Percentiles rank a stretch among this genome's conserved stretches.
Evolutionary conservation across 1,140 invertebrate species (phyloP).

Genomic region (Hycleus cichorii): DNA sequence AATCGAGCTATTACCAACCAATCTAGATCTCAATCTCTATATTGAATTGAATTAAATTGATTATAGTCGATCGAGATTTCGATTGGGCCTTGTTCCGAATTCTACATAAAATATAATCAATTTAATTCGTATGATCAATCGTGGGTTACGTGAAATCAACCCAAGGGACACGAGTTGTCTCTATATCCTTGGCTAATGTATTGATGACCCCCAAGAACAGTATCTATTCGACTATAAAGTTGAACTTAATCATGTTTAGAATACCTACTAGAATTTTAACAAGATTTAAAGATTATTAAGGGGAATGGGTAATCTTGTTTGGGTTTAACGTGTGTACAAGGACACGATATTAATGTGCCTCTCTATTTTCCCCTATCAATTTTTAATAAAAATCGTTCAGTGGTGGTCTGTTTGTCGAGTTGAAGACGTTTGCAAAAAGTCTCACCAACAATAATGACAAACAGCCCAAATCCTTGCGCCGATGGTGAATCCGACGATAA

Average conservation of each 20-base stretch:
- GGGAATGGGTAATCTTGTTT: conserved; percentile 10
- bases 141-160: no score
- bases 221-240: not conserved
- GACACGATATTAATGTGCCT: conserved; percentile 1
- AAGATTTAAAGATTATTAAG: conserved; percentile 14
- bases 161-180: no score
- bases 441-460: not conserved
- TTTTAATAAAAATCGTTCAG: conserved; percentile 6
- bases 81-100: no score
- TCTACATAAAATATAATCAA: no score
- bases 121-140: no score
- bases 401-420: not conserved
- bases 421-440: not conserved
- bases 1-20: not conserved
- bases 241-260: conserved; percentile 8
- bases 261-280: conserved; percentile 12
- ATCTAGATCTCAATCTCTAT: not conserved
- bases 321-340: conserved; percentile 6
- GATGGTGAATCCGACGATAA: not conserved
- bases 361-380: not conserved
- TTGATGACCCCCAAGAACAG: no score
- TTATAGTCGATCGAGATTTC: no score
- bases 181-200: no score
- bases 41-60: not conserved
- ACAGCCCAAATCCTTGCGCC: not conserved